A percentile compares a stretch with the other conserved stretches of the same genome.
Evolutionary conservation across 1,140 invertebrate genomes (phyloP).

Genomic region (Papilio glaucus): DNA sequence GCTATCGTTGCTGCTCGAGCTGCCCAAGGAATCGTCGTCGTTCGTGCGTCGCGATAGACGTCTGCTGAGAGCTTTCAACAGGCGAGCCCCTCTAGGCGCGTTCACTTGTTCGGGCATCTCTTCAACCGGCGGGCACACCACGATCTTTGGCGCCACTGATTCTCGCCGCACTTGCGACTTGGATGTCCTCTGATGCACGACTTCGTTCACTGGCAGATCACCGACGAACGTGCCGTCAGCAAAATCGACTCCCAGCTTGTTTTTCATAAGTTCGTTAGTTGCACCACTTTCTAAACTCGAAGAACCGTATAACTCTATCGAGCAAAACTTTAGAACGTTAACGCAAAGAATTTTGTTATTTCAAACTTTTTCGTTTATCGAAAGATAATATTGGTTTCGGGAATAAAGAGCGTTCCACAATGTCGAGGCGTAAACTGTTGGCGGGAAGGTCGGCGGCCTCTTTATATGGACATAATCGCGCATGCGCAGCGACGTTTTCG

Average conservation of each 20-base stretch:
- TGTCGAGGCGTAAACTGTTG: constrained; percentile 57
- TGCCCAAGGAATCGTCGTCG: constrained; percentile 85
- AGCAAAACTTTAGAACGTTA: constrained; percentile 39
- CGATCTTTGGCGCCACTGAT: constrained; percentile 74
- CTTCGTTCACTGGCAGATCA: constrained; percentile 60
- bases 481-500: constrained; percentile 55
- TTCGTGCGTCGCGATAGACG: constrained; percentile 81
- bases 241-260: constrained; percentile 66
- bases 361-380: constrained; percentile 63
- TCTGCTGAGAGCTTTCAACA: constrained; percentile 85
- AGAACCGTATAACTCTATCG: constrained; percentile 38
- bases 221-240: constrained; percentile 62
- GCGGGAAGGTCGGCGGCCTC: constrained; percentile 39
- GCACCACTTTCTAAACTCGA: constrained; percentile 49
- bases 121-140: constrained; percentile 79
- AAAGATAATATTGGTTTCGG: constrained; percentile 41
- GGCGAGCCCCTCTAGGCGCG: constrained; percentile 82
- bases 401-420: constrained; percentile 50
- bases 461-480: constrained; percentile 61
- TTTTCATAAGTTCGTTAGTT: constrained; percentile 71
- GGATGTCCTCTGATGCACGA: constrained; percentile 49
- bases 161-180: constrained; percentile 61
- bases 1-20: constrained; percentile 84
- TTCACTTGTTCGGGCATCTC: constrained; percentile 67
- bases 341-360: constrained; percentile 44